Conservation (phyloP, 2,113 vertebrate genomes). For the Holacanthus passer region DNA sequence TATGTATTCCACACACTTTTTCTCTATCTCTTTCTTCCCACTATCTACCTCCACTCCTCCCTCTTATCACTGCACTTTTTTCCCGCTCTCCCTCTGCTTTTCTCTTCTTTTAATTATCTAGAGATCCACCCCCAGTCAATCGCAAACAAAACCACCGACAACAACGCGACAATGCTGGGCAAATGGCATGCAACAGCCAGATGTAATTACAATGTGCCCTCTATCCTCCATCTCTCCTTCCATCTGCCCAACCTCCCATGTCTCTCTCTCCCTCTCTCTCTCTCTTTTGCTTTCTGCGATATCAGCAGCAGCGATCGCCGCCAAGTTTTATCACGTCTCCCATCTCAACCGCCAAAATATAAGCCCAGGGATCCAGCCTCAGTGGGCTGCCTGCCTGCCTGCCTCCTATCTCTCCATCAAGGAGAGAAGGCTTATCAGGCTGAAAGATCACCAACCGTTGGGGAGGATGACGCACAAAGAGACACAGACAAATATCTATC, state of each 20-base stretch:
- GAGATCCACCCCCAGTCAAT: conserved; percentile 71
- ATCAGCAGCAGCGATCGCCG: conserved; percentile 74
- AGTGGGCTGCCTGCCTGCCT: conserved; percentile 68
- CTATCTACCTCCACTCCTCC: conserved; percentile 44
- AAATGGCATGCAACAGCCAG: conserved; percentile 72
- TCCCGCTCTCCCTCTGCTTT: conserved; percentile 38
- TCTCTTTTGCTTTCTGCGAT: conserved; percentile 47
- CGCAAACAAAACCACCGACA: conserved; percentile 71
- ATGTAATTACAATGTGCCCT: conserved; percentile 84
- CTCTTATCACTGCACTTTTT: conserved; percentile 40
- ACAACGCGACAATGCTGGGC: conserved; percentile 69
- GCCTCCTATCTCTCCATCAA: conserved; percentile 80
- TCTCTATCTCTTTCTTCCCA: conserved; percentile 36
- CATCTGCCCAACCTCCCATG: conserved; percentile 67
- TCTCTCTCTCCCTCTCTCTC: conserved; percentile 26
- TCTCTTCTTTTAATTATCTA: conserved; percentile 72
- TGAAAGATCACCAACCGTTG: conserved; percentile 81
- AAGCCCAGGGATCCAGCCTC: conserved; percentile 82
- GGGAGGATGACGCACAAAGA: conserved; percentile 87
- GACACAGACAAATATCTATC: conserved; percentile 85
- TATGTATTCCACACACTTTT: conserved; percentile 72
- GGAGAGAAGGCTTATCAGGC: conserved; percentile 80
- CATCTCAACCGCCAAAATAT: conserved; percentile 87
- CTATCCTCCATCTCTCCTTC: conserved; percentile 70
- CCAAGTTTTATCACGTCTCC: conserved; percentile 79